Conservation (phyloP, 1,140 invertebrate genomes). For the Physella acuta region DNA sequence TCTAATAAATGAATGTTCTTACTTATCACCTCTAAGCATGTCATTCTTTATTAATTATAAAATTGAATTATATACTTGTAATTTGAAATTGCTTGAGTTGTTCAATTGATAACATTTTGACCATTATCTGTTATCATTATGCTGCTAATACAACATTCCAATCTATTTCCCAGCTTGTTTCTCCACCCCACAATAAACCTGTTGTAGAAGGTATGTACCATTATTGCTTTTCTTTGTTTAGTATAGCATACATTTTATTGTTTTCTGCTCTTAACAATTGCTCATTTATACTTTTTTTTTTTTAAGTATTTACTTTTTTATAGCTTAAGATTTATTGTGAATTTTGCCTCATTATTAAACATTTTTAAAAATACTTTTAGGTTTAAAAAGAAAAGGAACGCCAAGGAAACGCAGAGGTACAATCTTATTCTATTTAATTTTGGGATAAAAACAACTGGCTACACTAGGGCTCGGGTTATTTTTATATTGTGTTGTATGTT, state of each 20-base stretch:
- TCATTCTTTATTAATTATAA: no score
- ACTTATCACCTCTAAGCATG: no score
- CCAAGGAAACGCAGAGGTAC: constrained; percentile 19
- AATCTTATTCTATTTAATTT: background rate
- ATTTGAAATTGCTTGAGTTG: no score
- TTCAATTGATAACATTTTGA: no score
- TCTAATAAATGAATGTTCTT: no score
- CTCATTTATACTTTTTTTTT: background rate
- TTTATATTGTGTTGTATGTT: no score
- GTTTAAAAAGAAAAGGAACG: constrained; percentile 24
- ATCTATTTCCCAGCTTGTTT: constrained; percentile 24
- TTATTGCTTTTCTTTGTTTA: background rate
- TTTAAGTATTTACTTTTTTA: background rate
- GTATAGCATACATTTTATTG: background rate
- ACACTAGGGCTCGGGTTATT: no score
- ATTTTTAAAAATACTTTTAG: background rate
- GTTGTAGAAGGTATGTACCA: constrained; percentile 24
- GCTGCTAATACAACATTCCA: no score
- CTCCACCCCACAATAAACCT: constrained; percentile 15
- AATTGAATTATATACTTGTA: no score
- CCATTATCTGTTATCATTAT: no score
- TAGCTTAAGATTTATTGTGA: background rate
- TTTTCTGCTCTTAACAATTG: no score
- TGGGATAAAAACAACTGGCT: no score
- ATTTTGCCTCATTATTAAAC: background rate